Evolutionary conservation across 2,888 invertebrate species (phyloP).

Genomic region (Stratiomys singularior): DNA sequence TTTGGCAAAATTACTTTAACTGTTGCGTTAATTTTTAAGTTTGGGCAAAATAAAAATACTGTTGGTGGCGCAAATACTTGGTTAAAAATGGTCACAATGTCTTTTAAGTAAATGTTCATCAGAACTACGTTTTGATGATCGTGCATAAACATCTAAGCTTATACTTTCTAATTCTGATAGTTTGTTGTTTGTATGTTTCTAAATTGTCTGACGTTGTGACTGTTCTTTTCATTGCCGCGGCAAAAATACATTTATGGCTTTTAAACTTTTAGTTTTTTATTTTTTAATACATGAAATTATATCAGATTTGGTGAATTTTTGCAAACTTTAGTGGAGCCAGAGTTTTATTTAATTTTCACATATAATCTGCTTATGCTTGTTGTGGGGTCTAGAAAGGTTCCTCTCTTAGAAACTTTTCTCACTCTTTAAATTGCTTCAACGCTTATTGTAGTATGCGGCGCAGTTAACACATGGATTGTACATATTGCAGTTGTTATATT

Average conservation of each 20-base stretch:
- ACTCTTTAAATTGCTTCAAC: not conserved
- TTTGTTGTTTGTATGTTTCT: no score
- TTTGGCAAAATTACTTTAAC: not conserved
- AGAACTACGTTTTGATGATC: no score
- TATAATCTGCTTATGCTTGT: slow-evolving; percentile 4
- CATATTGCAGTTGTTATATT: slow-evolving; percentile 15
- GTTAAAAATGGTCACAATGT: no score
- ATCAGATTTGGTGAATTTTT: not conserved
- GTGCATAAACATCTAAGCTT: no score
- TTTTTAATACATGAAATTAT: no score
- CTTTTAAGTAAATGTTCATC: no score
- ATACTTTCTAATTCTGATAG: no score
- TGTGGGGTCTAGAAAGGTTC: not conserved
- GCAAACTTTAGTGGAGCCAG: not conserved
- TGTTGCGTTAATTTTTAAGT: not conserved
- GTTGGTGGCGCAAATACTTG: no score
- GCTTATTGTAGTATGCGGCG: not conserved
- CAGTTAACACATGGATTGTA: not conserved
- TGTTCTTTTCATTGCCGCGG: not conserved
- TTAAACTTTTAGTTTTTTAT: not conserved
- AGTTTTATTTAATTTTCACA: not conserved
- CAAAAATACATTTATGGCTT: not conserved
- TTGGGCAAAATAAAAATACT: not conserved
- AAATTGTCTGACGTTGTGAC: no score
- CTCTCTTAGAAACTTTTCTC: not conserved